Conservation (phyloP, 2,113 vertebrate species). For the Rhinopomastus cyanomelas region DNA sequence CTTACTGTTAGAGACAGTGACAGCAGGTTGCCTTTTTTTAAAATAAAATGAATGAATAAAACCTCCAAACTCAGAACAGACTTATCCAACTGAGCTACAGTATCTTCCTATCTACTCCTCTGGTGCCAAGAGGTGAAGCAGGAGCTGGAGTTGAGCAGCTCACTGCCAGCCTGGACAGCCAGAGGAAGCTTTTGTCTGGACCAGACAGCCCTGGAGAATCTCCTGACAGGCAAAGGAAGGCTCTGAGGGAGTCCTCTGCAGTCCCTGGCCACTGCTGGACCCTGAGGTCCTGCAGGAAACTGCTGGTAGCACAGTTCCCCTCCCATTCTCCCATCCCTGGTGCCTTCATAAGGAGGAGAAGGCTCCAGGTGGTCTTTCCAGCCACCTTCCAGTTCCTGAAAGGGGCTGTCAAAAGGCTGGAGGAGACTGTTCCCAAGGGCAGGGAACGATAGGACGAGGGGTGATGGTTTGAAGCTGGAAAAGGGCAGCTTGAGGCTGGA, state of each 20-base stretch:
- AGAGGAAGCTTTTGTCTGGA: background rate
- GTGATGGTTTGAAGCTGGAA: no score
- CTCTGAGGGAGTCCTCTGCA: background rate
- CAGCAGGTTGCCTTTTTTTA: background rate
- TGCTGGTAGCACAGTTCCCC: background rate
- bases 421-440: no score
- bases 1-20: background rate
- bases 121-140: background rate
- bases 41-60: background rate
- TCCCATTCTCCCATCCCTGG: background rate
- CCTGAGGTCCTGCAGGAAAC: background rate
- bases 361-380: no score
- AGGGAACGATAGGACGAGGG: no score
- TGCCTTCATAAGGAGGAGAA: background rate
- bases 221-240: background rate
- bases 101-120: constrained; percentile 4
- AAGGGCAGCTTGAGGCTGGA: no score
- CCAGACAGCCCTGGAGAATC: background rate
- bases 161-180: background rate
- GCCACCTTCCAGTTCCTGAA: no score
- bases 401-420: no score
- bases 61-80: background rate
- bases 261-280: background rate
- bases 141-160: background rate
- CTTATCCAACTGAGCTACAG: background rate